Percentiles rank a stretch among this genome's conserved stretches.
phyloP scores from a whole-genome alignment of 2,888 invertebrate species.

The Stenotaenia linearis region DNA sequence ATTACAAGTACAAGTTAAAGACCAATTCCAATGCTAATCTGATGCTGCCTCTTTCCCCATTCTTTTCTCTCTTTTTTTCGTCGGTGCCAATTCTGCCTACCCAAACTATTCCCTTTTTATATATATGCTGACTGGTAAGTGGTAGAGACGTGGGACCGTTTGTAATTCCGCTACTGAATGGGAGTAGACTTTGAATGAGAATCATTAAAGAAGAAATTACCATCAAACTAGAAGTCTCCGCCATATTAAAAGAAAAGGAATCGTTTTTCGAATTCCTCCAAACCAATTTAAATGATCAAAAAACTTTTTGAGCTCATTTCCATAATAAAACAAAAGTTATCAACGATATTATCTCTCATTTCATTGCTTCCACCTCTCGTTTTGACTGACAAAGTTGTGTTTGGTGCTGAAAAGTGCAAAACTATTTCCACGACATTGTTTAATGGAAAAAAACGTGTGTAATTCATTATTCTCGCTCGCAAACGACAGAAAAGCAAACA shows the following conservation, averaged over 20 bases:
- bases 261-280: slow-evolving; percentile 2
- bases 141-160: slow-evolving; percentile 7
- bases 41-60: not conserved
- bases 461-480: not conserved
- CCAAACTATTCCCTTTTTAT: not conserved
- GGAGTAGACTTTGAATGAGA: slow-evolving; percentile 26
- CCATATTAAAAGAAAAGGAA: slow-evolving; percentile 15
- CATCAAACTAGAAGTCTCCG: slow-evolving; percentile 7
- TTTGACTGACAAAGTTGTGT: too few relatives aligned
- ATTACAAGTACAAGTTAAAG: slow-evolving; percentile 24
- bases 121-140: slow-evolving; percentile 13
- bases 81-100: slow-evolving; percentile 2
- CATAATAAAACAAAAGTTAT: not conserved
- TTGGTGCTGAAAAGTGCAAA: too few relatives aligned
- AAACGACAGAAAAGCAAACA: not conserved
- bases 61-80: not conserved
- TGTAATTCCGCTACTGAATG: slow-evolving; percentile 17
- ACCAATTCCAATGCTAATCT: slow-evolving; percentile 8
- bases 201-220: slow-evolving; percentile 23
- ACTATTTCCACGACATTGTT: not conserved
- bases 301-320: slow-evolving; percentile 4
- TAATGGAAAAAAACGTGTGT: not conserved
- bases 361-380: not conserved
- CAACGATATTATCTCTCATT: not conserved
- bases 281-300: slow-evolving; percentile 17